Percentiles rank a stretch among this genome's conserved stretches.
Evolutionary conservation across 2,797 vertebrate genomes (phyloP).

Genomic region (Phoxinus dragarum): DNA sequence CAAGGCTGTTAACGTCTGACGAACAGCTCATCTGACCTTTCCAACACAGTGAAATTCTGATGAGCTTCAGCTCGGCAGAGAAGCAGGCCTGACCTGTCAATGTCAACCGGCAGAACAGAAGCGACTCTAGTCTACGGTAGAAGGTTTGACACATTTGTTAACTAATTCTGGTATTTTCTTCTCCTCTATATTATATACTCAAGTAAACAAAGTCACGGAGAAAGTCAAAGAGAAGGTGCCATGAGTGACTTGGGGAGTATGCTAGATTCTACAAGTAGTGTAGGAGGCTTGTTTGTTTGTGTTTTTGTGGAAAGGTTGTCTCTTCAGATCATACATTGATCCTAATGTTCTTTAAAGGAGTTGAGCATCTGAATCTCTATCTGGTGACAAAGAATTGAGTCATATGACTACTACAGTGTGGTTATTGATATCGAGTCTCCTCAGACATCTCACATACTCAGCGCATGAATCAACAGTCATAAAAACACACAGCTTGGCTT

Average conservation of each 20-base stretch:
- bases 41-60: conserved; percentile 47
- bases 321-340: conserved; percentile 27
- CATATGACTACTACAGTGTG: conserved; percentile 64
- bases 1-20: conserved; percentile 53
- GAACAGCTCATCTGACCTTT: conserved; percentile 50
- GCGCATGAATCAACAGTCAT: conserved; percentile 27
- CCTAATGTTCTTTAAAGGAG: conserved; percentile 27
- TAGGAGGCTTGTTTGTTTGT: conserved; percentile 16
- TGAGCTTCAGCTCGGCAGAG: conserved; percentile 45
- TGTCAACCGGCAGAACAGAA: conserved; percentile 42
- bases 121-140: conserved; percentile 11
- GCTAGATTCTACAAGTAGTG: conserved; percentile 11
- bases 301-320: conserved; percentile 16
- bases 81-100: conserved; percentile 27
- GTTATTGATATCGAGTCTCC: conserved; percentile 71
- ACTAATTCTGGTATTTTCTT: conserved; percentile 12
- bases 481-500: conserved; percentile 76
- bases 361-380: conserved; percentile 52
- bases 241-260: background rate
- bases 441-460: conserved; percentile 53
- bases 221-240: background rate
- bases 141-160: conserved; percentile 37
- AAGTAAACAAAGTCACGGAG: background rate
- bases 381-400: conserved; percentile 73
- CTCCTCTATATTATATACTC: conserved; percentile 6